These are phyloP conservation scores for Sebastes schlegelii DNA, from an alignment of 2,113 vertebrate species.

Conservation along the genomic window DNA sequence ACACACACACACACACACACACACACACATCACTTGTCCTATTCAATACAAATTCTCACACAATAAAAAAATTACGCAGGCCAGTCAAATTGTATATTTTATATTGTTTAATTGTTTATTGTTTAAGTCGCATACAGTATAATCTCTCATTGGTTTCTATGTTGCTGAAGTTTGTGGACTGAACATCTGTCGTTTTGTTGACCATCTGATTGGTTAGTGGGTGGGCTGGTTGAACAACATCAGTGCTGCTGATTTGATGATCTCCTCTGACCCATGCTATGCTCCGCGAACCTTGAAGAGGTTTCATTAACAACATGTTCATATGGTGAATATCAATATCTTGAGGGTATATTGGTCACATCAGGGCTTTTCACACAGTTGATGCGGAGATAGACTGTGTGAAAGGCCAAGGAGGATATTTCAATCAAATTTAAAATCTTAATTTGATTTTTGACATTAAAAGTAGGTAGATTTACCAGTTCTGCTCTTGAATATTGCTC, in stretches of 20 bases:
- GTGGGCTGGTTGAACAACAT: constrained; percentile 51
- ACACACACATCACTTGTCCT: background rate
- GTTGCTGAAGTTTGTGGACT: constrained; percentile 77
- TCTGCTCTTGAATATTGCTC: constrained; percentile 35
- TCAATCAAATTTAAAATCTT: constrained; percentile 27
- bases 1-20: constrained; percentile 9
- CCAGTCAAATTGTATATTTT: constrained; percentile 70
- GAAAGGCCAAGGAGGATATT: constrained; percentile 29
- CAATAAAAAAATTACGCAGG: constrained; percentile 26
- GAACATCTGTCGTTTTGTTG: constrained; percentile 50
- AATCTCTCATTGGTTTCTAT: constrained; percentile 79
- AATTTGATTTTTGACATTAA: constrained; percentile 26
- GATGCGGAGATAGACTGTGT: constrained; percentile 17
- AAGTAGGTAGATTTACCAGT: constrained; percentile 35
- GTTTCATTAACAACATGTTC: constrained; percentile 21
- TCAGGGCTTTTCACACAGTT: constrained; percentile 48
- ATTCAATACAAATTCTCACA: constrained; percentile 4
- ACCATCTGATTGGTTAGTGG: constrained; percentile 46
- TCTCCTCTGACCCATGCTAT: constrained; percentile 45
- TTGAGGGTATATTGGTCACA: constrained; percentile 17
- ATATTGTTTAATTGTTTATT: constrained; percentile 81
- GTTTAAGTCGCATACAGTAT: constrained; percentile 83
- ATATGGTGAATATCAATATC: constrained; percentile 36
- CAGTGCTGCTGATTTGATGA: constrained; percentile 46
- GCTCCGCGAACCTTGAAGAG: constrained; percentile 30